phyloP scores from a whole-genome alignment of 2,888 invertebrate species.

The Stratiomys singularior region DNA sequence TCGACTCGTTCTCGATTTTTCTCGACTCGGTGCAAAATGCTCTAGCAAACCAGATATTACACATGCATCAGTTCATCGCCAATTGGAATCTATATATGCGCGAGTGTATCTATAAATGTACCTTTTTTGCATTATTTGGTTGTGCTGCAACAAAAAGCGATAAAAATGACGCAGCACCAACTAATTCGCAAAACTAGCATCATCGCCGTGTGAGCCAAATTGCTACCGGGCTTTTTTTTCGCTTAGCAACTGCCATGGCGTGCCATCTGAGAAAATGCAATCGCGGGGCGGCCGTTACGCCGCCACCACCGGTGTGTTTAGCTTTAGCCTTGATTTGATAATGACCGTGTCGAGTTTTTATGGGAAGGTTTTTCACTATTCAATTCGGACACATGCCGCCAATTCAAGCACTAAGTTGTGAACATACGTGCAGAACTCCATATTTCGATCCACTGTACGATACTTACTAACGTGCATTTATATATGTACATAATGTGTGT shows the following conservation, averaged over 20 bases:
- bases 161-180: background rate
- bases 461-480: too few species aligned
- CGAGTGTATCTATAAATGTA: background rate
- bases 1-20: too few species aligned
- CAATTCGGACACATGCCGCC: slow-evolving; percentile 18
- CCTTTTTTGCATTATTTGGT: background rate
- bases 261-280: slow-evolving; percentile 24
- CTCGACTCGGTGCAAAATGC: too few species aligned
- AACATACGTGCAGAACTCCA: too few species aligned
- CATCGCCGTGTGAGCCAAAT: slow-evolving; percentile 7
- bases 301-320: background rate
- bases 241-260: slow-evolving; percentile 37
- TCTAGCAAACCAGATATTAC: too few species aligned
- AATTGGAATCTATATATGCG: too few species aligned
- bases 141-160: background rate
- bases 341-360: slow-evolving; percentile 29
- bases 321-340: slow-evolving; percentile 40
- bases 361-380: slow-evolving; percentile 24
- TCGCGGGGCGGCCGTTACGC: background rate
- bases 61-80: too few species aligned
- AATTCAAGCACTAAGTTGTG: background rate
- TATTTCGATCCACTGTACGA: too few species aligned
- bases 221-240: background rate
- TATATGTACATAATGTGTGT: too few species aligned
- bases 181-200: background rate